phyloP scores from a whole-genome alignment of 1,140 invertebrate species.

The Tyrophagus putrescentiae region DNA sequence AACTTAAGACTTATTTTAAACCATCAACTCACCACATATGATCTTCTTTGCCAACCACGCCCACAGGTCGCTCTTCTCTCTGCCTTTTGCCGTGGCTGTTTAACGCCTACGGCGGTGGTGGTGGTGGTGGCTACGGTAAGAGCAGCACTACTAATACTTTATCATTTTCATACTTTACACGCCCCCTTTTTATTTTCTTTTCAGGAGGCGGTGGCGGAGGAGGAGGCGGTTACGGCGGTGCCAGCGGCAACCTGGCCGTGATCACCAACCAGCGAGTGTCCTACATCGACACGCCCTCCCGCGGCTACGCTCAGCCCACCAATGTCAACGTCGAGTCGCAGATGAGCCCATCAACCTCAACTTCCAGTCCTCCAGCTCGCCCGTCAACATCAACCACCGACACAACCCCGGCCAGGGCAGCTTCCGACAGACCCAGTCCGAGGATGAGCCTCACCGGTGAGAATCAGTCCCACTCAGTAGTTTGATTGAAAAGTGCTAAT shows the following conservation, averaged over 20 bases:
- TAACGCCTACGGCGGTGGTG: too few species aligned
- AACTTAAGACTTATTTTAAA: too few species aligned
- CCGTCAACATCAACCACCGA: background rate
- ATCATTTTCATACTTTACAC: too few species aligned
- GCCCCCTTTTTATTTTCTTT: too few species aligned
- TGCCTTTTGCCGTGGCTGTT: too few species aligned
- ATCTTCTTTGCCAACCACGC: too few species aligned
- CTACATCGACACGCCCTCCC: background rate
- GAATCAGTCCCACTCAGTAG: too few species aligned
- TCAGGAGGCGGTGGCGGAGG: background rate
- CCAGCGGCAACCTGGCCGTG: background rate
- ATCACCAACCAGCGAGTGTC: background rate
- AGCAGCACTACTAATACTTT: too few species aligned
- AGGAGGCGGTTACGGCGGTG: background rate
- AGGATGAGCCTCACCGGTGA: conserved; percentile 4
- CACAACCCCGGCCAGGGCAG: background rate
- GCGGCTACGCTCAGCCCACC: background rate
- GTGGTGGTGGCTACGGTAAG: too few species aligned
- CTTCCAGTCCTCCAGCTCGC: background rate
- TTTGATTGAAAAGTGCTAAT: too few species aligned
- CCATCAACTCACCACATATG: too few species aligned
- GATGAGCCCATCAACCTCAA: background rate
- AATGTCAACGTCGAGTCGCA: background rate
- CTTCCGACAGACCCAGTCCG: background rate
- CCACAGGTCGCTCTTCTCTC: too few species aligned